A percentile compares a stretch with the other conserved stretches of the same genome.
These are phyloP conservation scores for Pseudomyrmex concolor DNA, from an alignment of 1,140 invertebrate genomes.

Conservation along the genomic window DNA sequence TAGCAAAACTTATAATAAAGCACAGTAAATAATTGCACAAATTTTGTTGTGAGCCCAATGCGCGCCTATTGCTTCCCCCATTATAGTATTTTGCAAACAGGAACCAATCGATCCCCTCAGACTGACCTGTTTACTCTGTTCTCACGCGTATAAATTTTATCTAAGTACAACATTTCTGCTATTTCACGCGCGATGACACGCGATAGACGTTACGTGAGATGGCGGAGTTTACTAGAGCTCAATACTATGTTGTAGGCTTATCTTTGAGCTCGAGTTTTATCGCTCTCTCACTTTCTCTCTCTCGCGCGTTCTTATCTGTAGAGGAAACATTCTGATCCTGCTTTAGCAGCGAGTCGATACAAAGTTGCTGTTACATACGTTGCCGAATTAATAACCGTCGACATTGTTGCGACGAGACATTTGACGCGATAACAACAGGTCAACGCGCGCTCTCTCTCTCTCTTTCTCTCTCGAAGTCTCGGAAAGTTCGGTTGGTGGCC, in stretches of 20 bases:
- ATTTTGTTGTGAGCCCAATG: too few species aligned
- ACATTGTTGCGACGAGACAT: conserved; percentile 20
- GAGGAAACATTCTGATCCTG: conserved; percentile 21
- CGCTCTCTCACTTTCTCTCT: neutral
- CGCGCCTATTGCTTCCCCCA: too few species aligned
- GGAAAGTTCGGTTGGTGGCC: conserved; percentile 34
- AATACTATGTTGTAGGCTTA: conserved; percentile 33
- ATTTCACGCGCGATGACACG: conserved; percentile 28
- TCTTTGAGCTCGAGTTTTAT: conserved; percentile 41
- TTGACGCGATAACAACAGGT: neutral
- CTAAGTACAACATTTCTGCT: neutral
- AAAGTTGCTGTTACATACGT: conserved; percentile 21
- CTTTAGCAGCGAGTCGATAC: conserved; percentile 25
- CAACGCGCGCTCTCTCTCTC: neutral
- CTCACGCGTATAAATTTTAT: conserved; percentile 10
- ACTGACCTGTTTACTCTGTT: neutral
- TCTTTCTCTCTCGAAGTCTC: conserved; percentile 6
- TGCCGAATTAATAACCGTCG: conserved; percentile 20
- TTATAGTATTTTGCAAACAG: too few species aligned
- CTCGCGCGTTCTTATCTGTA: too few species aligned
- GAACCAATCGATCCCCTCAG: neutral
- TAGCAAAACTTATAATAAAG: neutral
- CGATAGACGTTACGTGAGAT: conserved; percentile 38
- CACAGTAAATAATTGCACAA: too few species aligned
- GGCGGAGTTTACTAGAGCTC: conserved; percentile 24